These are phyloP conservation scores for Zosterops hypoxanthus DNA, from an alignment of 2,113 vertebrate species.

Conservation along the genomic window DNA sequence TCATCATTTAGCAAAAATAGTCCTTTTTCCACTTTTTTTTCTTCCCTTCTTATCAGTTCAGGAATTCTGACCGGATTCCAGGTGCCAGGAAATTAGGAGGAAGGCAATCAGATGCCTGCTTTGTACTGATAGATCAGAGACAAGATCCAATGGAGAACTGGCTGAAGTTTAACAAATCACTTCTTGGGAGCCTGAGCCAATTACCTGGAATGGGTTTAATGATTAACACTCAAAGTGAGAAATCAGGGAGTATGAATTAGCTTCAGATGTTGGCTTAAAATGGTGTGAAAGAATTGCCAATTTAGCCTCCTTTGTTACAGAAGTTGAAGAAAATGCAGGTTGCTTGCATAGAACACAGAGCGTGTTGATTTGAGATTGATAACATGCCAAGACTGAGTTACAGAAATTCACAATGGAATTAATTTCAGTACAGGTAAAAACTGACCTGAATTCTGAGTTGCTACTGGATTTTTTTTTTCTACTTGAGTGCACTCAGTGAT, in stretches of 20 bases:
- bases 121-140: not conserved
- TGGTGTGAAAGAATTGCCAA: not conserved
- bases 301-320: not conserved
- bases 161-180: not conserved
- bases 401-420: not conserved
- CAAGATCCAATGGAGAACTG: not conserved
- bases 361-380: not conserved
- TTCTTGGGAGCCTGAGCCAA: not conserved
- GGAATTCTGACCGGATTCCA: not conserved
- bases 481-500: not conserved
- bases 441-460: not conserved
- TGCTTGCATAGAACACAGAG: not conserved
- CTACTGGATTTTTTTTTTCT: not conserved
- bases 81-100: not conserved
- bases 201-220: constrained; percentile 12
- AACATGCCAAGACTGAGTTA: not conserved
- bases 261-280: not conserved
- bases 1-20: not conserved
- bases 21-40: not conserved
- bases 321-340: not conserved
- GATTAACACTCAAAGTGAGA: not conserved
- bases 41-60: not conserved
- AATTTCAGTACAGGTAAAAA: not conserved
- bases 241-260: not conserved
- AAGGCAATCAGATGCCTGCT: not conserved